Base-by-base conservation (phyloP, 2,797 vertebrate species). In the Pogoniulus pusillus region DNA sequence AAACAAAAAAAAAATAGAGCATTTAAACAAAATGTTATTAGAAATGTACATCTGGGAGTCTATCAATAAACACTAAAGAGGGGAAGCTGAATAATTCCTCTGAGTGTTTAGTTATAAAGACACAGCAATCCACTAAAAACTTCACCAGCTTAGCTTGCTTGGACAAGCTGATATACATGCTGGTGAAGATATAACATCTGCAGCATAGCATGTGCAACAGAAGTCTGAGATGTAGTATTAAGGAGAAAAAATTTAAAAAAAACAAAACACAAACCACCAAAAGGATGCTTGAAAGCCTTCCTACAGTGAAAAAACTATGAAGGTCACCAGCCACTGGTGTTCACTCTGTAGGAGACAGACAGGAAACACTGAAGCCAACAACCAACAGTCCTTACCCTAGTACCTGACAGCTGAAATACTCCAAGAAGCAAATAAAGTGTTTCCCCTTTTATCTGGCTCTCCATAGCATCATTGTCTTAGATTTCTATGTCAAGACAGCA, bases 101-200 rank as follows among this genome's bases (percentile, higher is more conserved):
- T 54, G 9, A 13, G 26, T 76, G 9, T 47, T 85, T 16, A 41
- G 15, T 85, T 57, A 43, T 6, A 68, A 60, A 84, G 22, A 41
- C 43, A 66, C 12, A 34, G 22, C 15, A 34, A 53, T 12, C 30
- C 37, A 55, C 10, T 60, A 58, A 73, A 80, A 65, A 49, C 12
- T 45, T 60, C 2, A 35, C 20, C 34, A 62, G 5, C 32, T 70
- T 66, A 32, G 16, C 20, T 39, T 49, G 17, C 6, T n/a, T 0
- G 4, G 53, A 13, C 1, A 0, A 41, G 13, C 59, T 29, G 17
- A 18, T 4, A 30, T 5, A 65, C 12, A n/a, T 0, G 1, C 17
- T 34, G 71, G 58, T 24, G 39, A 65, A 71, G 45, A 32, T 20
- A 15, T 55, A 70, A 73, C 29, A 30, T 23, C 20, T 0, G 16